Evolutionary conservation across 2,888 invertebrate genomes (phyloP), one percentile per base, ranked within the genome.

Genomic region (Odontocerum albicorne): DNA sequence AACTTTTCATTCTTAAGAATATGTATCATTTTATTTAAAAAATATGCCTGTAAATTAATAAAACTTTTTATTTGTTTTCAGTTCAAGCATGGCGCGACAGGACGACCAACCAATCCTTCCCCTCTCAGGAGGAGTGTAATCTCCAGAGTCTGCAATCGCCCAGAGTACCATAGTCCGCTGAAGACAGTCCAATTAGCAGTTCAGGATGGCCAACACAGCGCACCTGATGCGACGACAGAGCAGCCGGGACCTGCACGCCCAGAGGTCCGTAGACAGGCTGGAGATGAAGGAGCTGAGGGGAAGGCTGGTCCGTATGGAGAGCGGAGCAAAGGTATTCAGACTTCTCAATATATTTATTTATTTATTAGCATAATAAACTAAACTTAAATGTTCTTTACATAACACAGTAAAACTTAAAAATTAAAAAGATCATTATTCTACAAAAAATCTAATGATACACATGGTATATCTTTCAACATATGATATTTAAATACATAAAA

Each of bases 191-290:
- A 47, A 47, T 16, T 8, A 16, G 20, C 8, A 8, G 2, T 2
- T 8, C 33, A 42, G 36, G 49, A 92, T 93, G 93, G 92, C 93
- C 67, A 93, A 93, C 72, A 90, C 92, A 64, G 92, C 92, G 52
- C 93, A 93, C 74, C 80, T 93, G 68, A 86, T 92, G 68, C 83
- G 93, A 64, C 83, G 93, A 52, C 93, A 93, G 73, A 92, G 92
- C 72, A 92, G 92, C 55, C 82, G 92, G 63, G 92, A 93, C 67
- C 79, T 92, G 40, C 86, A 87, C 67, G 84, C 83, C 10, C 91
- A 92, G 71, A 84, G 88, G 61, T 92, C 91, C 45, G 72, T 92
- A 65, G 92, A 92, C 69, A 85, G 90, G 43, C 79, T 92, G 68
- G 94, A 94, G 68, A 83, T 94, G 80, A 88, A 90, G 69, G 93